These are phyloP conservation scores for Pristiophorus japonicus DNA, from an alignment of 2,113 vertebrate species.

Conservation along the genomic window DNA sequence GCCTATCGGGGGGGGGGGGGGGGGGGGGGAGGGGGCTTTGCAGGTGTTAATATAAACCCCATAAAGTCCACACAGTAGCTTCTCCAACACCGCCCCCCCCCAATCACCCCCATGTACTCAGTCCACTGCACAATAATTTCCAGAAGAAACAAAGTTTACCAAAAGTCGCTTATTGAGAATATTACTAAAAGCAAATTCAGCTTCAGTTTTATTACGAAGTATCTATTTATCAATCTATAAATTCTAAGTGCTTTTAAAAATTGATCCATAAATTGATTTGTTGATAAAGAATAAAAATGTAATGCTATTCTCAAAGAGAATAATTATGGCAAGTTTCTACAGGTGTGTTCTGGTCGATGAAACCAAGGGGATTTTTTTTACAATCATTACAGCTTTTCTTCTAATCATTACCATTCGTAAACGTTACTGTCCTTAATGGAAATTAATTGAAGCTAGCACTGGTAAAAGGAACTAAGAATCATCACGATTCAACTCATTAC, in stretches of 20 bases:
- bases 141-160: not conserved
- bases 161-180: not conserved
- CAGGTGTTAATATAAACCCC: too few species aligned
- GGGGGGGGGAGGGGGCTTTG: too few species aligned
- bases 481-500: not conserved
- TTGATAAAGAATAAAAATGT: not conserved
- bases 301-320: not conserved
- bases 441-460: not conserved
- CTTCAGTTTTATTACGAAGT: not conserved
- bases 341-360: not conserved
- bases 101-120: too few species aligned
- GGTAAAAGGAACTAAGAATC: not conserved
- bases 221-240: not conserved
- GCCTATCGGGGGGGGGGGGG: too few species aligned
- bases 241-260: not conserved
- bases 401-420: not conserved
- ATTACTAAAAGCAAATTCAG: not conserved
- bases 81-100: too few species aligned
- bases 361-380: not conserved
- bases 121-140: too few species aligned
- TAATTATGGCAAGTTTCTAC: not conserved
- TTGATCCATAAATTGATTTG: not conserved
- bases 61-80: too few species aligned
- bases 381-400: not conserved
- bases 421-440: not conserved